A percentile compares a stretch with the other conserved stretches of the same genome.
These are phyloP conservation scores for Actinia equina DNA, from an alignment of 64 coral and sea anemone genomes.

Conservation along the genomic window DNA sequence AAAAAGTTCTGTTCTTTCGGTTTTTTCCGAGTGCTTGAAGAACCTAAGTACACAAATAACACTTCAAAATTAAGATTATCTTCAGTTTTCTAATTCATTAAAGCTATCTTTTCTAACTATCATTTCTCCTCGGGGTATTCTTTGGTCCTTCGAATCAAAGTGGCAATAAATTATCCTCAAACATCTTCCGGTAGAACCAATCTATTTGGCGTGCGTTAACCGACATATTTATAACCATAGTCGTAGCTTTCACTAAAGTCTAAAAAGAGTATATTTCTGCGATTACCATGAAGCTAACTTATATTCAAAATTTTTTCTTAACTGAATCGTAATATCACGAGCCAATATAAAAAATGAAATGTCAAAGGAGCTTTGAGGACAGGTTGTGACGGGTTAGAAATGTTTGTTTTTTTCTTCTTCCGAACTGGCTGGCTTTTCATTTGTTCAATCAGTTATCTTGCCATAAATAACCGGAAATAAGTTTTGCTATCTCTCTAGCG, in stretches of 20 bases:
- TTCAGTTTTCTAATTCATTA: neutral
- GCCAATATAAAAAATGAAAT: too few relatives aligned
- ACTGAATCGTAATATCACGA: too few relatives aligned
- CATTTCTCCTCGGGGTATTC: neutral
- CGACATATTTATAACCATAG: too few relatives aligned
- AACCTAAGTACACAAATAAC: conserved; percentile 2
- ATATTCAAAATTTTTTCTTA: too few relatives aligned
- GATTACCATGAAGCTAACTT: too few relatives aligned
- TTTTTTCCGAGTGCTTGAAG: neutral
- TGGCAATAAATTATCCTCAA: neutral
- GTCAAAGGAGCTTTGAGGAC: neutral
- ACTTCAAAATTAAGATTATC: conserved; percentile 1
- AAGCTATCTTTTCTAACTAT: neutral
- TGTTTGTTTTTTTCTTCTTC: neutral
- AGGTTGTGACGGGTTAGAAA: neutral
- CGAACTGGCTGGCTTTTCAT: neutral
- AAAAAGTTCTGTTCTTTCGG: neutral
- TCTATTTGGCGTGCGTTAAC: neutral
- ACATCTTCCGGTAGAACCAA: neutral
- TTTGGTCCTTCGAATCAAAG: neutral
- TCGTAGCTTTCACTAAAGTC: too few relatives aligned
- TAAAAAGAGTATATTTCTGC: too few relatives aligned
- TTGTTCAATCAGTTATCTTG: neutral
- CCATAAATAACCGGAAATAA: neutral
- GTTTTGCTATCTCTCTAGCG: neutral